A percentile compares a stretch with the other conserved stretches of the same genome.
Conservation (phyloP, 2,113 vertebrate species). For the Vireo altiloquus region DNA sequence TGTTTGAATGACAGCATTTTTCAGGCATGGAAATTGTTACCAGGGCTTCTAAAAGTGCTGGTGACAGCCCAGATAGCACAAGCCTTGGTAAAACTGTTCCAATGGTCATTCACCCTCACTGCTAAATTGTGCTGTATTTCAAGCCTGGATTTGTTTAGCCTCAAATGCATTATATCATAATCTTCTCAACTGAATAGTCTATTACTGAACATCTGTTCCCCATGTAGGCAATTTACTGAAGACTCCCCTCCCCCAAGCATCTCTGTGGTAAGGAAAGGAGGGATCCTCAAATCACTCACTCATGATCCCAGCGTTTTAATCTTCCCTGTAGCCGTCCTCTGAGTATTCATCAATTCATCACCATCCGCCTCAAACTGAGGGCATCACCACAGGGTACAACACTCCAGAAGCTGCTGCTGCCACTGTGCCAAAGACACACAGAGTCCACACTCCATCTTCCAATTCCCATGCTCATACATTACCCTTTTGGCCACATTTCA, state of each 20-base stretch:
- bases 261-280: slow-evolving; percentile 12
- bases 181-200: slow-evolving; percentile 33
- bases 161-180: slow-evolving; percentile 33
- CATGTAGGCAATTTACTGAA: slow-evolving; percentile 25
- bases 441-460: slow-evolving; percentile 18
- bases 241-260: slow-evolving; percentile 15
- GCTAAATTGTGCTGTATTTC: neutral
- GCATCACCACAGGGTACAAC: slow-evolving; percentile 27
- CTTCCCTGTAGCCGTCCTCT: neutral
- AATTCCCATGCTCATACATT: slow-evolving; percentile 5
- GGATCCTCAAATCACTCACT: slow-evolving; percentile 32
- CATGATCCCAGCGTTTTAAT: neutral
- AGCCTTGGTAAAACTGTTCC: neutral
- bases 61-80: neutral
- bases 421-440: neutral
- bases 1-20: neutral
- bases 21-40: neutral
- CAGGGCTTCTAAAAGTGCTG: neutral
- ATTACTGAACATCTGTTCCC: slow-evolving; percentile 39
- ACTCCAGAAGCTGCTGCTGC: slow-evolving; percentile 15
- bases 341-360: slow-evolving; percentile 25
- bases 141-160: slow-evolving; percentile 34
- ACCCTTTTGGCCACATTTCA: slow-evolving; percentile 24
- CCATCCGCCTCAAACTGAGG: neutral
- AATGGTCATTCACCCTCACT: neutral